Conservation (phyloP, 2,113 vertebrate species). For the western clawed frog (Xenopus tropicalis) region UCB_Xtro_10.0 CM004448.2:90105501-90106000, state of each 20-base stretch:
- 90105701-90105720: slow-evolving; percentile 19
- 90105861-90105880: slow-evolving; percentile 47
- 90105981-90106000: too few relatives aligned
- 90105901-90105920: background rate
- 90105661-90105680: slow-evolving; percentile 37
- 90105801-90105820: slow-evolving; percentile 64
- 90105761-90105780: slow-evolving; percentile 67
- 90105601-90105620: slow-evolving; percentile 41
- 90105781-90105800: slow-evolving; percentile 71
- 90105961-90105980: too few relatives aligned
- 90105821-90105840: slow-evolving; percentile 64
- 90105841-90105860: slow-evolving; percentile 62
- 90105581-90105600: slow-evolving; percentile 19
- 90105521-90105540: slow-evolving; percentile 39
- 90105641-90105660: too few relatives aligned
- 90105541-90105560: slow-evolving; percentile 20
- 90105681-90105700: slow-evolving; percentile 3
- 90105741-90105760: slow-evolving; percentile 63
- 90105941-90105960: too few relatives aligned
- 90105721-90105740: slow-evolving; percentile 62
- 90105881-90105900: background rate
- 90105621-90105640: slow-evolving; percentile 39
- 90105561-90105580: slow-evolving; percentile 28
- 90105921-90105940: too few relatives aligned
- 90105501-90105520: slow-evolving; percentile 59